Evolutionary conservation across 2,797 vertebrate genomes (phyloP), one percentile per base, ranked within the genome.

Genomic region (Neomorphus geoffroyi): DNA sequence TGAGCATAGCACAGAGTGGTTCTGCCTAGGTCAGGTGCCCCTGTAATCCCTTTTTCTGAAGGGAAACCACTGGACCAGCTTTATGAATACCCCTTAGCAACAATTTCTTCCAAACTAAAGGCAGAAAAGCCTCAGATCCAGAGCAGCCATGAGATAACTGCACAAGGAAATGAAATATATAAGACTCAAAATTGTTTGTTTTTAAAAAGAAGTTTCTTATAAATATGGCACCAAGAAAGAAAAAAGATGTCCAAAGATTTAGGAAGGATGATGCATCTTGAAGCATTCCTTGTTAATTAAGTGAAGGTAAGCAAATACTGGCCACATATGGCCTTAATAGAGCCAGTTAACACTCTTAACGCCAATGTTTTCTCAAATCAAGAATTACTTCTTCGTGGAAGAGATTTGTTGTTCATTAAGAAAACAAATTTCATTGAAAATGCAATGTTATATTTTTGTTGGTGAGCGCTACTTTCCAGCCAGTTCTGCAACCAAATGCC

Each of bases 1-100:
- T 14, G 7, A 69, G 1, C 41, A 32, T 9, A 65, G 3, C 27
- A 60, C 24, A 30, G 22, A 51, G 35, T 0, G 1, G 32, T 24
- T 54, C 39, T 72, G 46, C 46, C 86, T 66, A 26, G 37, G 33
- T 74, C 33, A 30, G 17, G 26, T 61, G 11, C 9, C 18, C 37
- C 17, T 77, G 30, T 14, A 70, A 87, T 60, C 60, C 50, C 48
- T 41, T 58, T 62, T 30, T 41, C 33, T 50, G 60, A 54, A 65
- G 58, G 26, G 13, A 65, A 90, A 74, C 21, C 22, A 39, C 32
- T 30, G 48, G 28, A 12, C 1, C 1, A 2, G 9, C 43, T 28
- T 90, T 58, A 66, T 18, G 24, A 64, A n/a, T 19, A 53, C 37
- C 27, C 37, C 58, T 54, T 37, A 67, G 82, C 50, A 80, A 54